Conservation (phyloP, 1,140 invertebrate genomes). For the Asbolus verrucosus region DNA sequence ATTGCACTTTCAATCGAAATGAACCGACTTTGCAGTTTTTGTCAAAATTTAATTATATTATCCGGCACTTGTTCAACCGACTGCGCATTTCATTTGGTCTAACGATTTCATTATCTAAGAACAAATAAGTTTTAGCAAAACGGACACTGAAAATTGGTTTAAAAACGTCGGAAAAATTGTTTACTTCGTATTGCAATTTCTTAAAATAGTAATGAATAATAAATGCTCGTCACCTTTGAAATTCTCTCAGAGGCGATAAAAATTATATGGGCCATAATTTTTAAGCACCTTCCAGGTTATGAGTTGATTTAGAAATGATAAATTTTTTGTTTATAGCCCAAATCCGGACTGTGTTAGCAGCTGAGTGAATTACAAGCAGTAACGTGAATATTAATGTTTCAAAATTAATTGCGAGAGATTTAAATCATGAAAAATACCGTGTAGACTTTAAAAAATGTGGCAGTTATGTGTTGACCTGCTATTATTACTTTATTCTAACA, state of each 20-base stretch:
- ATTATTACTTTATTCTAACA: too few species aligned
- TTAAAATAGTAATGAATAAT: too few species aligned
- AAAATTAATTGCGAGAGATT: background rate
- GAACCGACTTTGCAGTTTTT: background rate
- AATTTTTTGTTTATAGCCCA: constrained; percentile 7
- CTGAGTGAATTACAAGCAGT: constrained; percentile 1
- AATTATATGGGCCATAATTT: constrained; percentile 24
- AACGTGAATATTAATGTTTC: constrained; percentile 1
- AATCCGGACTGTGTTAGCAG: background rate
- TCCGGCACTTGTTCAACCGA: background rate
- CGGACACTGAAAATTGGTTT: too few species aligned
- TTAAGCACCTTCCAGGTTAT: constrained; percentile 15
- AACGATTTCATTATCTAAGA: background rate
- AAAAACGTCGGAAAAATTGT: too few species aligned
- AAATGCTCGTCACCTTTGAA: constrained; percentile 5
- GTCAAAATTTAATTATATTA: constrained; percentile 9
- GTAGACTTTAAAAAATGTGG: background rate
- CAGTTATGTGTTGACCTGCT: too few species aligned
- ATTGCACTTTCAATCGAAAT: constrained; percentile 5
- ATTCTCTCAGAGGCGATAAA: constrained; percentile 24
- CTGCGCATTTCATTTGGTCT: constrained; percentile 4
- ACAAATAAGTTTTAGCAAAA: too few species aligned
- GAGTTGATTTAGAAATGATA: constrained; percentile 5
- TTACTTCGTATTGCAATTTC: too few species aligned
- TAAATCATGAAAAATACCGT: constrained; percentile 2